Evolutionary conservation across 2,888 invertebrate genomes (phyloP), one percentile per base, ranked within the genome.

Genomic region (Pediacus dermestoides): DNA sequence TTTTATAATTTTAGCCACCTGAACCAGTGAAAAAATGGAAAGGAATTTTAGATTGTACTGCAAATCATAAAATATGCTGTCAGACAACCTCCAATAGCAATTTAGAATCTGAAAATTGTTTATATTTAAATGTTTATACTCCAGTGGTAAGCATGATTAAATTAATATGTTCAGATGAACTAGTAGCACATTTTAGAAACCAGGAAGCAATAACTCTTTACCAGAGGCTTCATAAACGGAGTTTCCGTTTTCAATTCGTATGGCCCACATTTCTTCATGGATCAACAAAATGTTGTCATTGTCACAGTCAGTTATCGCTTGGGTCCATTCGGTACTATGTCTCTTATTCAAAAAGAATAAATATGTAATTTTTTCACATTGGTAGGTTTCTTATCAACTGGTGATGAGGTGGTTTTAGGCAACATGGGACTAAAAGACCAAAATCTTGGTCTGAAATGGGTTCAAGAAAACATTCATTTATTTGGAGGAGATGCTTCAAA

Each of bases 341-440:
- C n/a, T 34, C 34, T 7, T 18, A 18, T 7, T 39, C 16, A 34
- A 37, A 16, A 34, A 31, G 14, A 7, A 21, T 16, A 9, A 23
- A 30, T 6, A 25, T 26, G 7, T 16, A 14, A 8, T 6, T 23
- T n/a, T 16, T 13, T 3, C 3, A 21, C 8, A 16, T 10, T 27
- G 39, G 25, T 21, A 52, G 52, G 81, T 36, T 87, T 88, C 63
- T 68, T 86, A 0, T 85, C 82, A 55, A 84, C 85, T 0, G 83
- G 79, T 8, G 85, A 86, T 50, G 73, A 75, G 1, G 58, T 73
- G 0, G 70, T 82, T 1, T 78, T 85, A 0, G 82, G 81, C 2
- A 86, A 86, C 61, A 76, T 76, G 52, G 85, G 85, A 0, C 58
- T 86, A 16, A 85, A 85, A 58, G 85, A 86, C 70, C 85, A 85